Evolutionary conservation across 2,888 invertebrate genomes (phyloP), one percentile per base, ranked within the genome.

Genomic region (Amaurobius ferox): DNA sequence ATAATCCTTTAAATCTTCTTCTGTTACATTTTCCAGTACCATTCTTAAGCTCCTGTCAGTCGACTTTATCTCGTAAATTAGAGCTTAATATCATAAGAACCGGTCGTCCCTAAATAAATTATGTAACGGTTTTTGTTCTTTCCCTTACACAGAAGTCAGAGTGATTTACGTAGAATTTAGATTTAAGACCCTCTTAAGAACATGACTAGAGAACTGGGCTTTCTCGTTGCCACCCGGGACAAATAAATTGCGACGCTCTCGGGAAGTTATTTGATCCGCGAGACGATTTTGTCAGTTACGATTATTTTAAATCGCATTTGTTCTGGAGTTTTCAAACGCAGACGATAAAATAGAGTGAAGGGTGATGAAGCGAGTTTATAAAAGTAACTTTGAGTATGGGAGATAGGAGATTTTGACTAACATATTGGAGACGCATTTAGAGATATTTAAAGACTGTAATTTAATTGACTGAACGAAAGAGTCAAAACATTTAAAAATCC

Each of bases 21-120:
- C 23, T 5, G 19, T 23, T 23, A 23, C 23, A 5, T 55, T 55
- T 55, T 23, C 55, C 23, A 23, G 55, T 23, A 23, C 11, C 11
- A 55, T 19, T 23, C 16, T 55, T 55, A 55, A 55, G 55, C 16
- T 23, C 55, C 55, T 55, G 55, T 55, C 55, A 55, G 55, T 19
- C 55, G 23, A 55, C 5, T 83, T 83, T 76, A 67, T 78, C 77
- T 85, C 77, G 72, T 78, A 85, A 85, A 85, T 85, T 85, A 85
- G 77, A 35, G 16, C 77, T 77, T 78, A 85, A 78, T 85, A 85
- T 77, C 62, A 74, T 30, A 77, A 67, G 72, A 79, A 66, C 83
- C 72, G 35, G 39, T 76, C 48, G 83, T 55, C 32, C 61, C 28
- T 23, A 35, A 35, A 85, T 85, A 77, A 85, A 85, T 78, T 72